A percentile compares a stretch with the other conserved stretches of the same genome.
Conservation (phyloP, 2,797 vertebrate species). For the Bryconaethiops microstoma region DNA sequence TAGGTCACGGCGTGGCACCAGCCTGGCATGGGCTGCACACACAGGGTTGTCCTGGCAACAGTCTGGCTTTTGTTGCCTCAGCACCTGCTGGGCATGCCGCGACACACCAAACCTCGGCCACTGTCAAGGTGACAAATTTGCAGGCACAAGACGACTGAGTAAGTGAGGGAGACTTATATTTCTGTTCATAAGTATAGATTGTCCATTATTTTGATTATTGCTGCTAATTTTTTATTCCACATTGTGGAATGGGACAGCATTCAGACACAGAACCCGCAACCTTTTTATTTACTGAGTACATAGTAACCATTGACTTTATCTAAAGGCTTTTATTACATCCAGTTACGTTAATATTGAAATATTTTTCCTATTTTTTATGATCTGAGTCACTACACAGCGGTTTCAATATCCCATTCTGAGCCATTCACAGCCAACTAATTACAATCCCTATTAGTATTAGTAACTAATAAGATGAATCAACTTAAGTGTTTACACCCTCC, state of each 20-base stretch:
- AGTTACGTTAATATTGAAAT: not conserved
- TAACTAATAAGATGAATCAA: not conserved
- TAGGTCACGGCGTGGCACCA: slow-evolving; percentile 81
- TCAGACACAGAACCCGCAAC: not conserved
- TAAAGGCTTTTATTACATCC: not conserved
- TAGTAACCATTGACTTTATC: not conserved
- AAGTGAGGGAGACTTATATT: not conserved
- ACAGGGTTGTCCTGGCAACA: slow-evolving; percentile 79
- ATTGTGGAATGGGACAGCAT: not conserved
- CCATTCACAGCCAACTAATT: not conserved
- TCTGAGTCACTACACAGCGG: not conserved
- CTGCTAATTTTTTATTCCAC: not conserved
- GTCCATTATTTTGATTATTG: not conserved
- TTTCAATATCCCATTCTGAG: not conserved
- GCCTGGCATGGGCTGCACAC: slow-evolving; percentile 72
- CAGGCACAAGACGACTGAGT: slow-evolving; percentile 47
- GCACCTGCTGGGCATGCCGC: slow-evolving; percentile 73
- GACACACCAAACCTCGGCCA: slow-evolving; percentile 65
- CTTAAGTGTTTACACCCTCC: not conserved
- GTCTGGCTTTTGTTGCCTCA: slow-evolving; percentile 77
- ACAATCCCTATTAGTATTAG: not conserved
- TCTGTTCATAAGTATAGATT: not conserved
- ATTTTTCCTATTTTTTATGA: not conserved
- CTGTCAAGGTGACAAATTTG: slow-evolving; percentile 78
- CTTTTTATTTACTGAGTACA: too few relatives aligned